Base-by-base conservation (phyloP, 2,888 invertebrate genomes). In the Cheilosia pagana region DNA sequence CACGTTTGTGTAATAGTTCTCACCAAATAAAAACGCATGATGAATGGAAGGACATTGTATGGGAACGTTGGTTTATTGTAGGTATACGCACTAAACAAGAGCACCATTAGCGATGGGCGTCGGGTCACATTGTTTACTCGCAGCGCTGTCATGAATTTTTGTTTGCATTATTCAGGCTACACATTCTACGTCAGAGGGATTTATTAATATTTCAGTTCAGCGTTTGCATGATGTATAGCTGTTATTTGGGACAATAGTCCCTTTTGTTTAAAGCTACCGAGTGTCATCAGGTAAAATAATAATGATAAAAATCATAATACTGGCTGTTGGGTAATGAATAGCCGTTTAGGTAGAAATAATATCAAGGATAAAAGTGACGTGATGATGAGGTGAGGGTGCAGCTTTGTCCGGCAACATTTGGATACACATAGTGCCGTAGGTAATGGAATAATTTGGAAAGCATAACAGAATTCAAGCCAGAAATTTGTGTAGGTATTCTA, bases 281-380 rank as follows among this genome's bases (percentile, higher is more conserved):
- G 50, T 59, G 59, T 10, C 63, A 59, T 50, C 23, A 12, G 59
- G 59, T 25, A 16, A 45, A 53, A 68, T 72, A 79, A 72, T 60
- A 60, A 67, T 48, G 65, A 60, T 52, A 35, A 53, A 59, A 59
- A 65, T 71, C 41, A 63, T 62, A 14, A 35, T 48, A 23, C 35
- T 21, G 50, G 35, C 63, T 10, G 12, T 35, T 12, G 35, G 35
- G 35, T 12, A 3, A 63, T 28, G 59, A 79, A 19, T 45, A 65
- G 2, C 3, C 35, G 35, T 3, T 35, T 31, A 35, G 10, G 31
- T 12, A 3, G 10, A 35, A 35, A 10, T 35, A 10, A 35, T 10
- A 35, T 35, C 10, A 35, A 35, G 12, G 35, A 79, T 60, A 79
- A n/a, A n/a, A n/a, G n/a, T n/a, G n/a, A n/a, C n/a, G n/a, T n/a